Conservation (phyloP, 2,113 vertebrate species). For the Ahaetulla prasina region DNA sequence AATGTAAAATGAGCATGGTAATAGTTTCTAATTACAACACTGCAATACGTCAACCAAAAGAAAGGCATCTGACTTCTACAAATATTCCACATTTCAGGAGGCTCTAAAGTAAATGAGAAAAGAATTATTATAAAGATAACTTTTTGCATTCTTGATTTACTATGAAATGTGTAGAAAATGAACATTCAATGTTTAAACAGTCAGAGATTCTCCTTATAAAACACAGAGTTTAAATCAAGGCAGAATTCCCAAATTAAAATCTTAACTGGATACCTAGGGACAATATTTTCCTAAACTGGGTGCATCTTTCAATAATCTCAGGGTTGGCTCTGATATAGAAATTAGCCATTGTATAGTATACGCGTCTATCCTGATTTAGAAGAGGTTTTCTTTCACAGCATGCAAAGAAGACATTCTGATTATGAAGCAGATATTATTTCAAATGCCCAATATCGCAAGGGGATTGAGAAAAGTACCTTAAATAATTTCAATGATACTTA, state of each 20-base stretch:
- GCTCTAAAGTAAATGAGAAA: slow-evolving; percentile 24
- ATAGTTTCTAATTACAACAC: slow-evolving; percentile 55
- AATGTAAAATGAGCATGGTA: slow-evolving; percentile 51
- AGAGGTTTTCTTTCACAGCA: background rate
- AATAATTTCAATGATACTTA: background rate
- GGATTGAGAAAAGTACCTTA: background rate
- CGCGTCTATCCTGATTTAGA: background rate
- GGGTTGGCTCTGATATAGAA: background rate
- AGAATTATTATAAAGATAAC: slow-evolving; percentile 27
- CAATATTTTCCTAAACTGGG: slow-evolving; percentile 18
- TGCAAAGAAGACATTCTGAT: background rate
- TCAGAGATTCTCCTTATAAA: background rate
- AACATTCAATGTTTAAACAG: background rate
- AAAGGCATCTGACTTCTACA: slow-evolving; percentile 52
- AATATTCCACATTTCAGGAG: slow-evolving; percentile 36
- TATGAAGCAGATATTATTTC: background rate
- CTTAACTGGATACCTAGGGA: background rate
- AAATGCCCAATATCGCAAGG: background rate
- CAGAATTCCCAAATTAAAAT: slow-evolving; percentile 15
- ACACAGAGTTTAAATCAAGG: background rate
- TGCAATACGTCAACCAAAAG: slow-evolving; percentile 57
- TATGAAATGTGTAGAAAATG: background rate
- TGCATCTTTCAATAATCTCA: background rate
- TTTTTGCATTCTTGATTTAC: slow-evolving; percentile 10
- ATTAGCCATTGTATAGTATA: background rate